These are phyloP conservation scores for Acanthornis magna DNA, from an alignment of 2,797 vertebrate species.

Conservation along the genomic window DNA sequence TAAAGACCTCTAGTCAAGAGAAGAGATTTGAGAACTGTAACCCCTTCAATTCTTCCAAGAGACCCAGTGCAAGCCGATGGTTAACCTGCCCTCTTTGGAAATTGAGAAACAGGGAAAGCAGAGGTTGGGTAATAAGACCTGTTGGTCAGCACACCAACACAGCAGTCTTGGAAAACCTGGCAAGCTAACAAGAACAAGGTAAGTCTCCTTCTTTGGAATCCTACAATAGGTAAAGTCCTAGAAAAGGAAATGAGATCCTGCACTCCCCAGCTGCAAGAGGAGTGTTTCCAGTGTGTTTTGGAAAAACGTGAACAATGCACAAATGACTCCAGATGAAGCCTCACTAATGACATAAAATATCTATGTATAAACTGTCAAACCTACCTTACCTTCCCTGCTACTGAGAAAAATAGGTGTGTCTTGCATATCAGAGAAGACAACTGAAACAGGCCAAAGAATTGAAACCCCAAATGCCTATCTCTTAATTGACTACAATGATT, in stretches of 20 bases:
- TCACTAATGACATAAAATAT: background rate
- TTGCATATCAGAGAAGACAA: rapidly evolving
- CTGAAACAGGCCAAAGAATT: background rate
- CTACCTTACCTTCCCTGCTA: rapidly evolving
- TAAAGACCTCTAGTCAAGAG: background rate
- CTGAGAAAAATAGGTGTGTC: background rate
- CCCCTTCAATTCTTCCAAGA: background rate
- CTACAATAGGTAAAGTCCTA: background rate
- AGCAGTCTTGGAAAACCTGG: background rate
- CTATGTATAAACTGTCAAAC: background rate
- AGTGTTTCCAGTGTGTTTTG: background rate
- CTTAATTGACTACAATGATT: background rate
- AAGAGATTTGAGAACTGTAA: background rate
- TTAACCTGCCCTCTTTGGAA: background rate
- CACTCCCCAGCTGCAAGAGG: background rate
- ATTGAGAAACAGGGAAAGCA: background rate
- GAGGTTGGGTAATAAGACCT: background rate
- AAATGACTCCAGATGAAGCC: background rate
- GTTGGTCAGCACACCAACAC: background rate
- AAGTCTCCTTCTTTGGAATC: background rate
- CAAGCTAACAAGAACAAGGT: background rate
- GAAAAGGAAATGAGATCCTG: background rate
- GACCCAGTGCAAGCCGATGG: background rate
- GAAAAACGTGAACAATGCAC: background rate
- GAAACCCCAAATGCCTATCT: background rate